These are phyloP conservation scores for Clostera curtula DNA, from an alignment of 2,888 invertebrate species.

Conservation along the genomic window DNA sequence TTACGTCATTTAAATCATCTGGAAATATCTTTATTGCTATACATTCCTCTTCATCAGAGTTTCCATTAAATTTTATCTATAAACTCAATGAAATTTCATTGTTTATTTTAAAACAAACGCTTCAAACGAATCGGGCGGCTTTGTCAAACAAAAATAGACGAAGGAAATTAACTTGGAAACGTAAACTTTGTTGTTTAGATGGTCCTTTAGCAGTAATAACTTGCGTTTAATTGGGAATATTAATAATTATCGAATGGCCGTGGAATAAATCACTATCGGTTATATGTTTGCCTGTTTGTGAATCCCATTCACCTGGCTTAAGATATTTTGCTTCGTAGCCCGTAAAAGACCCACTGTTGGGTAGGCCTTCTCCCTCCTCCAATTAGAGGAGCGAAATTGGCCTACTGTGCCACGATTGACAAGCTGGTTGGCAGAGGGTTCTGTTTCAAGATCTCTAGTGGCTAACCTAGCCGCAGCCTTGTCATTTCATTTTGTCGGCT, in stretches of 20 bases:
- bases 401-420: too few species aligned
- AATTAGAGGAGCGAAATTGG: too few species aligned
- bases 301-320: too few species aligned
- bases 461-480: too few species aligned
- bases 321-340: too few species aligned
- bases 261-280: too few species aligned
- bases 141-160: constrained; percentile 12
- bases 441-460: too few species aligned
- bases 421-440: too few species aligned
- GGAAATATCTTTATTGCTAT: constrained; percentile 3
- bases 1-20: background rate
- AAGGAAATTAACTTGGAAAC: constrained; percentile 15
- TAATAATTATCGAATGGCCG: background rate
- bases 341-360: too few species aligned
- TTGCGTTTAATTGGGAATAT: constrained; percentile 5
- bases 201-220: constrained; percentile 9
- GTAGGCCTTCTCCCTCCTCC: too few species aligned
- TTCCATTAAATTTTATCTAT: background rate
- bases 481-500: too few species aligned
- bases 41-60: background rate
- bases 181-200: constrained; percentile 14
- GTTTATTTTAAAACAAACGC: constrained; percentile 15
- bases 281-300: too few species aligned
- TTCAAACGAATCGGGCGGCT: constrained; percentile 7
- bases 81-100: constrained; percentile 13